Conservation (phyloP, 2,888 invertebrate species). For the Helobdella robusta region DNA sequence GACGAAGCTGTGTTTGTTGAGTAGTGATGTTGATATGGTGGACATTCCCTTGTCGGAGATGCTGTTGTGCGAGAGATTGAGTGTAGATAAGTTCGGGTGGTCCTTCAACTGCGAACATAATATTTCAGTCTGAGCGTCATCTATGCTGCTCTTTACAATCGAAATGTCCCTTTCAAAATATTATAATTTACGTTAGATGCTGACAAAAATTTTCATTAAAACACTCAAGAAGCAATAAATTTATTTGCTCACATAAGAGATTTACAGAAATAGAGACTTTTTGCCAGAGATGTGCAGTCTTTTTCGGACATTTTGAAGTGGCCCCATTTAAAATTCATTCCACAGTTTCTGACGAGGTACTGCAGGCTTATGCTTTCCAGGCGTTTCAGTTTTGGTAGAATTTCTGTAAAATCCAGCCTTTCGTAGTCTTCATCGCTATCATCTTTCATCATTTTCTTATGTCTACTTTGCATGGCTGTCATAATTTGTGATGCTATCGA, state of each 20-base stretch:
- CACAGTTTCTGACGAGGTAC: conserved; percentile 5
- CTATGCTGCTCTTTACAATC: not conserved
- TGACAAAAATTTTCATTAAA: not conserved
- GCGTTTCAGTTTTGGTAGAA: not conserved
- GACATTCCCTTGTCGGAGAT: not conserved
- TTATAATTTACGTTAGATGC: too few relatives aligned
- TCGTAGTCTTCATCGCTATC: conserved; percentile 1
- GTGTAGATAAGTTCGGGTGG: not conserved
- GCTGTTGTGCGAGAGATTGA: conserved; percentile 9
- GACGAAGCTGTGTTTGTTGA: not conserved
- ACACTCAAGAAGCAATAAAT: not conserved
- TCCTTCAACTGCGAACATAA: not conserved
- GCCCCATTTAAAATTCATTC: not conserved
- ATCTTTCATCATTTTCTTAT: too few relatives aligned
- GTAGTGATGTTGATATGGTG: not conserved
- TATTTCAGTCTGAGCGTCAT: not conserved
- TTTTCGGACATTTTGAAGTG: not conserved
- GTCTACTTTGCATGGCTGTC: too few relatives aligned
- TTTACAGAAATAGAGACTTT: not conserved
- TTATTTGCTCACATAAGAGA: not conserved
- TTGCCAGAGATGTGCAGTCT: not conserved
- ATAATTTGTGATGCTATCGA: too few relatives aligned
- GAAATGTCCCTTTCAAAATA: not conserved
- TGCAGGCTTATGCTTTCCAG: not conserved
- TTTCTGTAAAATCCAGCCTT: not conserved